Conservation (phyloP, 2,888 invertebrate genomes). For the Smittia sp. region DNA sequence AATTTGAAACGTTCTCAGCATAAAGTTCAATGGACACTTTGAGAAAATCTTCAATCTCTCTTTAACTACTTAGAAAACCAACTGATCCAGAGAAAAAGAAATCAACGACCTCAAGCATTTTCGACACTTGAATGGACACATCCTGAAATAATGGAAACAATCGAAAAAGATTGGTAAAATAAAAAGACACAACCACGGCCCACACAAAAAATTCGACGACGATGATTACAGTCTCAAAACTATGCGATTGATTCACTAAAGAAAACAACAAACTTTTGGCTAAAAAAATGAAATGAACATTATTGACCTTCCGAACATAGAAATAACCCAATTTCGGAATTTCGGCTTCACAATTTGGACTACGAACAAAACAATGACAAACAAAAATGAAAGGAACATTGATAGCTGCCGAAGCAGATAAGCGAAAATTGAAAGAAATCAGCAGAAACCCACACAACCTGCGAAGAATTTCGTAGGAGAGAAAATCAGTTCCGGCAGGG, state of each 20-base stretch:
- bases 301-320: not conserved
- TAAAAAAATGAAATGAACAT: constrained; percentile 7
- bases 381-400: constrained; percentile 1
- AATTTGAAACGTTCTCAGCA: not conserved
- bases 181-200: constrained; percentile 1
- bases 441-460: not conserved
- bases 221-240: not conserved
- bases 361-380: not conserved
- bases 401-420: not conserved
- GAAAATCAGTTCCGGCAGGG: not conserved
- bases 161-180: not conserved
- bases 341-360: not conserved
- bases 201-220: not conserved
- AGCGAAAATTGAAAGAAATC: not conserved
- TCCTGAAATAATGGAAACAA: not conserved
- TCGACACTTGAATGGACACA: too few species aligned
- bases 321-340: not conserved
- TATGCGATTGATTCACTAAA: not conserved
- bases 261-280: not conserved
- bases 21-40: not conserved
- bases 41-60: too few species aligned
- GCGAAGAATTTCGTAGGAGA: too few species aligned
- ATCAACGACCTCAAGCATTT: too few species aligned
- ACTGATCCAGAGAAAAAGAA: too few species aligned
- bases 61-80: too few species aligned